A percentile compares a stretch with the other conserved stretches of the same genome.
Evolutionary conservation across 2,888 invertebrate genomes (phyloP).

Genomic region (Halictus ligatus): DNA sequence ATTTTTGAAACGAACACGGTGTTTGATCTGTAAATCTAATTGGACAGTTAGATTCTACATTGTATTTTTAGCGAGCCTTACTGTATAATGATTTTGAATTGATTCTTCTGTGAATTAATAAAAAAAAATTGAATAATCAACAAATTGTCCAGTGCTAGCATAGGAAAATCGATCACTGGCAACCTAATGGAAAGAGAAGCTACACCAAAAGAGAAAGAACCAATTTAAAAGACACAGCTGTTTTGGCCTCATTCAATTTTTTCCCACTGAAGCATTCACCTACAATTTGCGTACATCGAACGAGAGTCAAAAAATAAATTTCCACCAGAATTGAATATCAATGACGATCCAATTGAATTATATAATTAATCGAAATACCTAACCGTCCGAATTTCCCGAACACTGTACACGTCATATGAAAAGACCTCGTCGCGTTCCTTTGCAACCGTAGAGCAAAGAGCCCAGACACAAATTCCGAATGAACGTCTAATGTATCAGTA

Average conservation of each 20-base stretch:
- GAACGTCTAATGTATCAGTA: background rate
- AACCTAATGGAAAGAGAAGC: background rate
- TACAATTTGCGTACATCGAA: background rate
- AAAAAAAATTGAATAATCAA: background rate
- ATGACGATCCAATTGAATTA: background rate
- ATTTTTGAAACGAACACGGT: background rate
- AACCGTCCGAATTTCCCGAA: background rate
- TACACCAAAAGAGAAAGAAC: background rate
- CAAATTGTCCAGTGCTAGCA: background rate
- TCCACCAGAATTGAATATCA: background rate
- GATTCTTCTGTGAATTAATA: background rate
- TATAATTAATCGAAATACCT: background rate
- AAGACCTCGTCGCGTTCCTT: background rate
- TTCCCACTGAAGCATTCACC: background rate
- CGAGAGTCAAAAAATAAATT: background rate
- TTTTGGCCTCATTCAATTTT: background rate
- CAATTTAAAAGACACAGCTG: background rate
- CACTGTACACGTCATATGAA: background rate
- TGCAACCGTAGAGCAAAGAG: background rate
- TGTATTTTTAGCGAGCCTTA: background rate
- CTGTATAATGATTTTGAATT: background rate
- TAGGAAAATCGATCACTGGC: background rate
- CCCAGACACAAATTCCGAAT: background rate
- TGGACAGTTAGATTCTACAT: background rate
- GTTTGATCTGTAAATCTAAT: background rate